Base-by-base conservation (phyloP, 2,797 vertebrate genomes). In the Thunnus albacares region DNA sequence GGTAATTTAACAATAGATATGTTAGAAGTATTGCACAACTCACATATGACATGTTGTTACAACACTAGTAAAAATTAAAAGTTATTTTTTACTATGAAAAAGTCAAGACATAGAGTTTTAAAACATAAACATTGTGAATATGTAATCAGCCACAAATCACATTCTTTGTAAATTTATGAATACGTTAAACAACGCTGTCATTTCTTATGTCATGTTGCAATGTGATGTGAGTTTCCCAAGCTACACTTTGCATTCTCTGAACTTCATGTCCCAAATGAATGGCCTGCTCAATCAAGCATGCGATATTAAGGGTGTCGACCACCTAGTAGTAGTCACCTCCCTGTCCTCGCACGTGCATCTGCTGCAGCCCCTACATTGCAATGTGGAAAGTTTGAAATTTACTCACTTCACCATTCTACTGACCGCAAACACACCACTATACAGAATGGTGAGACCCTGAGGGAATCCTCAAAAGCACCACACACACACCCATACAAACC, bases 301-400 rank as follows among this genome's bases (percentile, higher is more conserved):
- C 49, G 15, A 55, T 65, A 85, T 83, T 5, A 84, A 75, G 83
- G 89, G 89, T 45, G 83, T 88, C 0, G 56, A 63, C 72, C 24
- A 0, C 41, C 33, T 0, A 77, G 49, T 60, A 30, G 28, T 24
- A 24, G 22, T n/a, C 45, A 30, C 47, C 56, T 61, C 56, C 45
- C 60, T 41, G 12, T 24, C 13, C 12, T 30, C 2, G 1, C 81
- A 60, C 9, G 18, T 83, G 72, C 77, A 59, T n/a, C 45, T 9
- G 3, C 53, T 61, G 7, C 5, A 55, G n/a, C 71, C 73, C 8
- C 8, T 47, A 17, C 47, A 55, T n/a, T 71, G 17, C 63, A 18
- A 22, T 61, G 22, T 55, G 83, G 83, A 84, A 89, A 90, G 56
- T 92, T 86, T 81, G 7, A 80, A 80, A 79, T 33, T 33, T 80